These are phyloP conservation scores for Ascidia mentula DNA, from an alignment of 23 tunicate genomes.

Conservation along the genomic window DNA sequence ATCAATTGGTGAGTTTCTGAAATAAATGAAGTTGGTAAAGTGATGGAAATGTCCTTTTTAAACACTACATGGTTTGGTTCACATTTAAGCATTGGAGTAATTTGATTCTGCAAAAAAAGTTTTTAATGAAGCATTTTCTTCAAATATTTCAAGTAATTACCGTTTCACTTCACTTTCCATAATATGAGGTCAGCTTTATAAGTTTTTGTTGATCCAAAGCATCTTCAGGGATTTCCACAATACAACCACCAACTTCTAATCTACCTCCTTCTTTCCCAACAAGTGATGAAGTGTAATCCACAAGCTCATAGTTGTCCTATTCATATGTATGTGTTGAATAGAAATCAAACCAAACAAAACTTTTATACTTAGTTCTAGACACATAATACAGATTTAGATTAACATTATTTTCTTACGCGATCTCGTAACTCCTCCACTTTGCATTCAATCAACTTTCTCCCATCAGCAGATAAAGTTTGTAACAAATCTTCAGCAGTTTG, in stretches of 20 bases:
- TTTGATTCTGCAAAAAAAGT: background rate
- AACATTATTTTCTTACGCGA: too few relatives aligned
- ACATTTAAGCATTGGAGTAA: background rate
- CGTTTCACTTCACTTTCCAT: background rate
- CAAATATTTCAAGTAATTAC: background rate
- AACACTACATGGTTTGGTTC: background rate
- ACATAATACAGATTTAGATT: too few relatives aligned
- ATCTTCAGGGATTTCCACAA: background rate
- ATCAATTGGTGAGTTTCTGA: background rate
- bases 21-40: background rate
- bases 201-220: background rate
- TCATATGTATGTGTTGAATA: too few relatives aligned
- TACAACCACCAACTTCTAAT: background rate
- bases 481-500: too few relatives aligned
- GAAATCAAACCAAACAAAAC: too few relatives aligned
- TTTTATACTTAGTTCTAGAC: too few relatives aligned
- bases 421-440: too few relatives aligned
- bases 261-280: background rate
- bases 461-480: too few relatives aligned
- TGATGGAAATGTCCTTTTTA: background rate
- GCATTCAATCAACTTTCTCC: too few relatives aligned
- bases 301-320: background rate
- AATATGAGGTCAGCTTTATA: background rate
- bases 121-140: background rate
- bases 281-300: background rate